These are phyloP conservation scores for Dendroctonus ponderosae DNA, from an alignment of 1,140 invertebrate species.

Conservation along the genomic window DNA sequence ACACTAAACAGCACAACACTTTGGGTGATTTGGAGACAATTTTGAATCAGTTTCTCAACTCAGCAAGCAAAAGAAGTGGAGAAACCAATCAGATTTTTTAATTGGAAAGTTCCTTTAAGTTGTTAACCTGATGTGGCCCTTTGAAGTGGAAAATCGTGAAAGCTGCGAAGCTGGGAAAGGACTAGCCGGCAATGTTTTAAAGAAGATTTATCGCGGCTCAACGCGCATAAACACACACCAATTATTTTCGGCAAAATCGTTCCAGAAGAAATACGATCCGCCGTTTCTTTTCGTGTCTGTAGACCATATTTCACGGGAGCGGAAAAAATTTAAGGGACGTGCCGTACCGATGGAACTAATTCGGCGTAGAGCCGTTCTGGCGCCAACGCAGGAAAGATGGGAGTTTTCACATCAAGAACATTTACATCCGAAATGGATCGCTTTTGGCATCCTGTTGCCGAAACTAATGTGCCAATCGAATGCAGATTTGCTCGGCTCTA, in stretches of 20 bases:
- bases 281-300: slow-evolving; percentile 25
- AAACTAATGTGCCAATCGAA: no score
- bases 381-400: slow-evolving; percentile 7
- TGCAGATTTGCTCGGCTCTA: no score
- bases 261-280: slow-evolving; percentile 26
- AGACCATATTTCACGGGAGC: slow-evolving; percentile 22
- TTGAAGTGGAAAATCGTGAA: no score
- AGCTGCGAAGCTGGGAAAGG: no score
- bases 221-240: slow-evolving; percentile 21
- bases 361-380: slow-evolving; percentile 17
- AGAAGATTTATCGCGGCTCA: slow-evolving; percentile 11
- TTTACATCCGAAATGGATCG: no score
- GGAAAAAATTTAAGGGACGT: slow-evolving; percentile 12
- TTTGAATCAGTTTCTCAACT: no score
- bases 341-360: slow-evolving; percentile 16
- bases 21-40: no score
- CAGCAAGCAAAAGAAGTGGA: no score
- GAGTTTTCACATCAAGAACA: neutral
- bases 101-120: no score
- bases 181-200: neutral
- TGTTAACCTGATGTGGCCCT: no score
- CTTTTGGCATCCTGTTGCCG: neutral
- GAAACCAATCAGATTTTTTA: no score
- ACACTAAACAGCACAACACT: no score
- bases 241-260: slow-evolving; percentile 26